A percentile compares a stretch with the other conserved stretches of the same genome.
Evolutionary conservation across 2,888 invertebrate genomes (phyloP).

Genomic region (Orgyia antiqua): DNA sequence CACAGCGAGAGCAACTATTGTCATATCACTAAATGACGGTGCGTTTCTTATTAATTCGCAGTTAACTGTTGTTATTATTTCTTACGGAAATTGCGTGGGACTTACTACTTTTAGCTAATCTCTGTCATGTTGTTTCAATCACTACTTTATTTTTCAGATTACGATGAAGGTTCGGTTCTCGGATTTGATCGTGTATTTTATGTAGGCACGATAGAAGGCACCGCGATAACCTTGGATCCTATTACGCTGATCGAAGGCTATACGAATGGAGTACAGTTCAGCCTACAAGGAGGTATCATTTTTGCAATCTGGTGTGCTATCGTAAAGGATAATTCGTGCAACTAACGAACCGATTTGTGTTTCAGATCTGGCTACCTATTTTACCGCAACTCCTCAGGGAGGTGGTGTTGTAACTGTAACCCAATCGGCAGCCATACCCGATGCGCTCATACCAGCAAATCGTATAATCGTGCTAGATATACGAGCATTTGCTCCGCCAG

Average conservation of each 20-base stretch:
- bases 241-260: constrained; percentile 32
- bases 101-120: too few relatives aligned
- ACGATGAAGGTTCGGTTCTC: constrained; percentile 9
- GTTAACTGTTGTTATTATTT: too few relatives aligned
- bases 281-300: constrained; percentile 33
- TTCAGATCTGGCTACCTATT: constrained; percentile 19
- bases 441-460: constrained; percentile 17
- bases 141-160: too few relatives aligned
- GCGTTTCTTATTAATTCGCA: not conserved
- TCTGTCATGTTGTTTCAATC: too few relatives aligned
- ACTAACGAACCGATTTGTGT: not conserved
- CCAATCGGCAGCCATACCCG: constrained; percentile 18
- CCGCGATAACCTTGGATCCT: constrained; percentile 15
- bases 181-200: constrained; percentile 22
- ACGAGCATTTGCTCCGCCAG: constrained; percentile 17
- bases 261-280: constrained; percentile 22
- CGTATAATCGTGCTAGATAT: constrained; percentile 20
- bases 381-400: constrained; percentile 8
- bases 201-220: constrained; percentile 14
- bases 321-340: too few relatives aligned
- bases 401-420: constrained; percentile 13
- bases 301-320: too few relatives aligned
- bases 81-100: too few relatives aligned
- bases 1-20: constrained; percentile 18
- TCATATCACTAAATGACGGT: constrained; percentile 17